Base-by-base conservation (phyloP, 2,888 invertebrate species). In the Drosophila vallismaia region DNA sequence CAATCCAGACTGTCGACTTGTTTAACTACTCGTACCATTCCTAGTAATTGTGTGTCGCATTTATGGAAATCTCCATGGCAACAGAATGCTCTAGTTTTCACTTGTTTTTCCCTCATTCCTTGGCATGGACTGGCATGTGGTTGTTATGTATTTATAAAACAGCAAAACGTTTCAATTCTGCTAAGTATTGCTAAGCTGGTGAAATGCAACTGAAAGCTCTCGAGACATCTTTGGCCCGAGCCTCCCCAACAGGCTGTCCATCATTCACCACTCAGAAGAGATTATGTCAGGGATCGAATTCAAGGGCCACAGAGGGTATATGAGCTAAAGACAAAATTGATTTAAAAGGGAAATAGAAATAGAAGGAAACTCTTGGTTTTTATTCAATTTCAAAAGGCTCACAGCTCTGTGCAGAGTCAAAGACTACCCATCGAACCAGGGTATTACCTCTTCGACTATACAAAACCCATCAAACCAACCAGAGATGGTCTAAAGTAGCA, bases 161-260 rank as follows among this genome's bases (percentile, higher is more conserved):
- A 45, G 36, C 44, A 48, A 52, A 64, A 53, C 40, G 64, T 59
- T 63, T 74, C 46, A 63, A 62, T 73, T 76, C 58, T 19, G 42
- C 42, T 31, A 62, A 52, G 46, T 52, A 69, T 56, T 69, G 36
- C 26, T 60, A 60, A 67, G 49, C 56, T 42, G 51, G 33, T 70
- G 55, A 31, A 50, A 44, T 68, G 66, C 66, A 68, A 26, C 36
- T 49, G 49, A 33, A 42, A 36, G 42, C 57, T 36, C 46, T 64
- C 14, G 9, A 46, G 38, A 14, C 51, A 24, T 36, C n/a, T 26
- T 52, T 52, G 45, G 26, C 28, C 44, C 8, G 7, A 44, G 10
- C 36, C 36, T 45, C 12, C 4, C 4, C 44, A 19, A 4, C 28
- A 38, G 36, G 19, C 55, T 54, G 48, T 36, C 52, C 71, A 60